phyloP scores from a whole-genome alignment of 2,888 invertebrate genomes.

The Drosophila kuntzei region DNA sequence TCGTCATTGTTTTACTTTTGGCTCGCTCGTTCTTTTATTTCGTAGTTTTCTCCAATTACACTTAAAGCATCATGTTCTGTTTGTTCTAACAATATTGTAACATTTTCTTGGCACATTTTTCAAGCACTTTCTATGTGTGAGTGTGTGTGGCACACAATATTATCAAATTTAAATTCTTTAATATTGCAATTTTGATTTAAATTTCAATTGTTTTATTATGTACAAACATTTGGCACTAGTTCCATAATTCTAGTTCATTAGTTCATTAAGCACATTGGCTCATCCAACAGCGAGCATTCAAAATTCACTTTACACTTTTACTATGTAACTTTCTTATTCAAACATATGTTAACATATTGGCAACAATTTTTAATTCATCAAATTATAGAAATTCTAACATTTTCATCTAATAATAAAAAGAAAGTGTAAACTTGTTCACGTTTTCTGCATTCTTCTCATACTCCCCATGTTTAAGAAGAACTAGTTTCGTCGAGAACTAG shows the following conservation, averaged over 20 bases:
- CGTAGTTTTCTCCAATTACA: slow-evolving; percentile 47
- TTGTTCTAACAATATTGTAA: slow-evolving; percentile 18
- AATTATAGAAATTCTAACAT: slow-evolving; percentile 41
- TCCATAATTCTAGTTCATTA: slow-evolving; percentile 28
- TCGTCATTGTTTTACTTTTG: slow-evolving; percentile 19
- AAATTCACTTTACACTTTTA: slow-evolving; percentile 38
- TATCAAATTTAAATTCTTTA: slow-evolving; percentile 4
- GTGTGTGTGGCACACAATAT: slow-evolving; percentile 30
- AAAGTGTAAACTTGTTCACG: background rate
- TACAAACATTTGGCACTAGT: slow-evolving; percentile 16
- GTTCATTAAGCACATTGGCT: slow-evolving; percentile 57
- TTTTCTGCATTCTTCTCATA: background rate
- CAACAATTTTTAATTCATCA: slow-evolving; percentile 38
- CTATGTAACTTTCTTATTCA: slow-evolving; percentile 12
- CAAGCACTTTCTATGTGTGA: slow-evolving; percentile 45
- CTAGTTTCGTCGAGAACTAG: background rate
- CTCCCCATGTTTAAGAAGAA: background rate
- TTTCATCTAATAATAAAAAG: slow-evolving; percentile 41
- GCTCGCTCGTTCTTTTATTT: slow-evolving; percentile 56
- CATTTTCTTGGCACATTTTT: slow-evolving; percentile 44
- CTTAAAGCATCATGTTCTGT: slow-evolving; percentile 39
- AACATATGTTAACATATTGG: slow-evolving; percentile 45
- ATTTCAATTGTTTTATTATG: slow-evolving; percentile 4
- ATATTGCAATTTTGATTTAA: slow-evolving; percentile 12
- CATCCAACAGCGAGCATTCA: slow-evolving; percentile 48